Conservation (phyloP, 2,113 vertebrate genomes). For the Ifrita kowaldi region DNA sequence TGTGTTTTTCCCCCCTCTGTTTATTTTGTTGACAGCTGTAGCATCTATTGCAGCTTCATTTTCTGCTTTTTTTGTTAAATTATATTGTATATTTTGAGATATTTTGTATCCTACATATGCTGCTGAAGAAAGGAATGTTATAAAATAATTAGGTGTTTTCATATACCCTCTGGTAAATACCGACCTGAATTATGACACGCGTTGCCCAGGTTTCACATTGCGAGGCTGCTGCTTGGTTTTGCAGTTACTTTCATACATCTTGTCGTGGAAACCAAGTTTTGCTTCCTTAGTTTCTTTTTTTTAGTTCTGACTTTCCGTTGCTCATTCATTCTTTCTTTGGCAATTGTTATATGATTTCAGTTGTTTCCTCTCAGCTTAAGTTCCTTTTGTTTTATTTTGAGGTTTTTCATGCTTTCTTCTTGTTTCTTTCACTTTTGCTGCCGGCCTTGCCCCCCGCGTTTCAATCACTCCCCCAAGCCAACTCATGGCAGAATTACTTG, state of each 20-base stretch:
- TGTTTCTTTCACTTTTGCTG: constrained; percentile 80
- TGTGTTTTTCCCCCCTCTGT: constrained; percentile 11
- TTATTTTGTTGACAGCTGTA: constrained; percentile 5
- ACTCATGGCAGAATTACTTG: constrained; percentile 79
- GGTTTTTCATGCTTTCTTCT: constrained; percentile 75
- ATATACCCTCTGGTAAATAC: constrained; percentile 74
- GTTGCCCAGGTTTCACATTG: constrained; percentile 76
- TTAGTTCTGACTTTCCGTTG: constrained; percentile 75
- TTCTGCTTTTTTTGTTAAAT: constrained; percentile 27
- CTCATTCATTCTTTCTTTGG: constrained; percentile 67
- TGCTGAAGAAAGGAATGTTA: constrained; percentile 72
- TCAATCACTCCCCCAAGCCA: constrained; percentile 85
- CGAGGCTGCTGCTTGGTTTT: constrained; percentile 74
- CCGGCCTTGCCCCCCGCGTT: constrained; percentile 79
- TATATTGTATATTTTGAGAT: constrained; percentile 64
- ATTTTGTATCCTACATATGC: constrained; percentile 62
- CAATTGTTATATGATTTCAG: constrained; percentile 52
- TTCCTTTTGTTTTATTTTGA: constrained; percentile 66
- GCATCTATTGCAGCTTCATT: constrained; percentile 62
- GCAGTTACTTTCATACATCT: constrained; percentile 75
- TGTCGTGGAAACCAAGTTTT: constrained; percentile 74
- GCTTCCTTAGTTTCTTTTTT: constrained; percentile 75
- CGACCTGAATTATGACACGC: constrained; percentile 71
- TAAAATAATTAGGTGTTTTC: constrained; percentile 76
- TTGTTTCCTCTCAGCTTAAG: constrained; percentile 72